Base-by-base conservation (phyloP, 1,140 invertebrate species). In the Drosophila dunni region DNA sequence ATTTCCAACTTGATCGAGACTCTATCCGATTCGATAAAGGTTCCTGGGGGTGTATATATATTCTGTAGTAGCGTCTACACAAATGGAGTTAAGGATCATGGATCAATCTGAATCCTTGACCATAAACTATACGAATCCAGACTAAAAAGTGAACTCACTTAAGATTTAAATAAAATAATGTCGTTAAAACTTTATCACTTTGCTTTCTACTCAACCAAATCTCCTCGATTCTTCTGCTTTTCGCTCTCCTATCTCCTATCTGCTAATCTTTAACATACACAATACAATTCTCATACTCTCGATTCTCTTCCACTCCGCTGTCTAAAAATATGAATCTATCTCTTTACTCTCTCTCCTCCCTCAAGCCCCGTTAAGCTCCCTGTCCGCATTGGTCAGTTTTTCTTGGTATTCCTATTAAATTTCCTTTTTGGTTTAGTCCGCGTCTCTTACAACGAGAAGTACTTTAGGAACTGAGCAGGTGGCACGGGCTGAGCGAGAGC, bases 381-480 rank as follows among this genome's bases (percentile, higher is more conserved):
- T 6, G 24, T 29, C 29, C 29, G 6, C 48, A 38, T 58, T 58
- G 56, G 56, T 58, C 56, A 44, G 56, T 58, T 58, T 45, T 56
- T 20, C 9, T 20, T 8, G 17, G 11, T 46, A 17, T 46, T 10
- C 13, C 50, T 13, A 1, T 29, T 9, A 29, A 29, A 15, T n/a
- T 50, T 24, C 1, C 45, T 1, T 57, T 42, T 46, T 24, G 42
- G 13, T 15, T 33, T 36, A 17, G 17, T 8, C 53, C 29, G 40
- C 20, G 36, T 24, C 13, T 42, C 63, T 94, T 95, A 97, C 86
- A 98, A 95, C 40, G 97, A 97, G 93, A 98, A 98, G 92, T 97
- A 98, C 92, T 97, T 97, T 15, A 98, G 94, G 93, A 98, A 98
- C 67, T 96, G 96, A 60, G 97, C 96, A 13, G 97, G 97, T 11